Conservation (phyloP, 2,888 invertebrate genomes). For the Drosophila melanosoma region DNA sequence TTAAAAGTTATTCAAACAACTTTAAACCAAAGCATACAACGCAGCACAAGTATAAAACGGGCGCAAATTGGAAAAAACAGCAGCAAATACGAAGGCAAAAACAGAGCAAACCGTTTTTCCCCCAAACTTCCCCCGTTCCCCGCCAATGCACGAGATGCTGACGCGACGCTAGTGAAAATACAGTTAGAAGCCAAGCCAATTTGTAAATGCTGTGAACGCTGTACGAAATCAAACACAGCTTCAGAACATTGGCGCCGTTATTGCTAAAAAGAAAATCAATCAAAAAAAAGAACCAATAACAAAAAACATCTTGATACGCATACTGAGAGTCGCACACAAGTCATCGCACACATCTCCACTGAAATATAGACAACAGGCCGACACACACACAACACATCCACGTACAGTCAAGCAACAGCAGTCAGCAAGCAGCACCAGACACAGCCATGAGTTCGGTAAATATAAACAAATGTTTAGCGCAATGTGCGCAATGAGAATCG, state of each 20-base stretch:
- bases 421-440: constrained; percentile 16
- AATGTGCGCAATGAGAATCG: neutral
- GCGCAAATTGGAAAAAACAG: constrained; percentile 49
- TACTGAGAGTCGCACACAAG: constrained; percentile 4
- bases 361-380: constrained; percentile 11
- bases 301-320: constrained; percentile 58
- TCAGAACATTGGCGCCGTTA: constrained; percentile 39
- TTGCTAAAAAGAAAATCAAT: constrained; percentile 2
- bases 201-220: neutral
- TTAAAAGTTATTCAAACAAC: constrained; percentile 38
- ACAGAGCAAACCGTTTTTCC: constrained; percentile 44
- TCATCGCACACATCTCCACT: constrained; percentile 1
- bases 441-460: constrained; percentile 70
- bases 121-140: constrained; percentile 20
- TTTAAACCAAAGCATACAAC: constrained; percentile 17
- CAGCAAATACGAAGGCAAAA: constrained; percentile 44
- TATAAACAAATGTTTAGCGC: constrained; percentile 59
- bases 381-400: constrained; percentile 9
- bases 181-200: constrained; percentile 31
- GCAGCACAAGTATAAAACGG: constrained; percentile 26
- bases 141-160: constrained; percentile 34
- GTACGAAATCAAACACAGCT: constrained; percentile 2
- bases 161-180: constrained; percentile 48
- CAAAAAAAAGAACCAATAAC: neutral
- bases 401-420: constrained; percentile 35